These are phyloP conservation scores for Ophiothrix spiculata DNA, from an alignment of 35 echinoderm and acorn worm species.

Conservation along the genomic window DNA sequence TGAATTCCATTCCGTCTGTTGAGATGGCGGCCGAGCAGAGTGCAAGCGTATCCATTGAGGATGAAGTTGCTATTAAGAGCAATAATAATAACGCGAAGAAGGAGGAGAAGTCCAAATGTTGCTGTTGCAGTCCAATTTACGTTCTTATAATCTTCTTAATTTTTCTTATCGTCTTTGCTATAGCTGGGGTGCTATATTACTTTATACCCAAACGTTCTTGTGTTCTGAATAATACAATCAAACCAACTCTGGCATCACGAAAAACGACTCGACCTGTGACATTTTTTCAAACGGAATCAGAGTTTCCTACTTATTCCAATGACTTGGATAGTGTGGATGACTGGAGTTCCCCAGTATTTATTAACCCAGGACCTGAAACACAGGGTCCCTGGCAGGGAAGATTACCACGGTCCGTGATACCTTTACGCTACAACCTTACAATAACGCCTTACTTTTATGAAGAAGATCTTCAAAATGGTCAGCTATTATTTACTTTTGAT, in stretches of 20 bases:
- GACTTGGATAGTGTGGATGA: no score
- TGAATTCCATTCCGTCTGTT: no score
- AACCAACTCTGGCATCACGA: background rate
- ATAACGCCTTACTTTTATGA: conserved; percentile 33
- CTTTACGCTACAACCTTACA: conserved; percentile 16
- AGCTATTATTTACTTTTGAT: conserved; percentile 40
- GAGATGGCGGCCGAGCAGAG: background rate
- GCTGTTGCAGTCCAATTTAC: background rate
- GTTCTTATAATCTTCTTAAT: background rate
- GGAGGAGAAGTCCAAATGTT: background rate
- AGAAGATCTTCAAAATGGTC: conserved; percentile 14
- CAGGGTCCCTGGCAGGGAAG: conserved; percentile 6
- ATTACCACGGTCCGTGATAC: conserved; percentile 16
- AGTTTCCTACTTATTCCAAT: background rate
- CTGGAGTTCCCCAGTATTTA: background rate
- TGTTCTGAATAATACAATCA: background rate
- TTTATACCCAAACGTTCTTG: background rate
- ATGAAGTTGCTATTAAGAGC: background rate
- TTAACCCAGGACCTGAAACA: background rate
- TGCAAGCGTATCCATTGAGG: background rate
- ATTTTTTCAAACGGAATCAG: background rate
- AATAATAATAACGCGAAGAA: background rate
- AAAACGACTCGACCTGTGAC: background rate
- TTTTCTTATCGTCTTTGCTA: background rate
- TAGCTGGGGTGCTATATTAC: background rate